These are phyloP conservation scores for Bombycilla garrulus DNA, from an alignment of 2,113 vertebrate species.

Conservation along the genomic window DNA sequence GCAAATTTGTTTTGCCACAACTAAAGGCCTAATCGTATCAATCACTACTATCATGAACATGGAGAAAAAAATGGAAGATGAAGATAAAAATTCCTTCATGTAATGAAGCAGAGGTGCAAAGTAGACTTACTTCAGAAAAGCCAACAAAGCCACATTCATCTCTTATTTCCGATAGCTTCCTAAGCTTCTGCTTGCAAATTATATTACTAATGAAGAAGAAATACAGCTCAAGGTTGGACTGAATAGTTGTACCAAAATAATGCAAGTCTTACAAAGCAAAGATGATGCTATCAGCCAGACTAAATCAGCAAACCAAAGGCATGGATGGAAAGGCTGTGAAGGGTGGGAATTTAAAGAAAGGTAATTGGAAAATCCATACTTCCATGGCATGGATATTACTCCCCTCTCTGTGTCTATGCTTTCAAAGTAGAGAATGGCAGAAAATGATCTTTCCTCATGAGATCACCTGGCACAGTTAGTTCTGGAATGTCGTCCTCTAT, in stretches of 20 bases:
- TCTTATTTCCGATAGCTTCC: background rate
- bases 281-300: background rate
- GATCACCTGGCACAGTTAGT: background rate
- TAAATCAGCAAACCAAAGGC: background rate
- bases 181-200: background rate
- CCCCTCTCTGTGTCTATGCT: background rate
- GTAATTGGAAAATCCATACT: background rate
- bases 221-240: background rate
- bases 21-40: background rate
- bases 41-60: background rate
- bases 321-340: rapidly evolving
- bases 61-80: background rate
- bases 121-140: background rate
- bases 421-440: background rate
- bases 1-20: background rate
- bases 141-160: background rate
- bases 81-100: background rate
- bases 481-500: background rate
- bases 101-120: background rate
- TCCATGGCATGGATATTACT: background rate
- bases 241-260: background rate
- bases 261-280: background rate
- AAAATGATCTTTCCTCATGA: background rate
- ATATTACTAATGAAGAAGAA: background rate
- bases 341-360: background rate